These are phyloP conservation scores for Stratiolaelaps scimitus DNA, from an alignment of 1,140 invertebrate genomes.

Conservation along the genomic window DNA sequence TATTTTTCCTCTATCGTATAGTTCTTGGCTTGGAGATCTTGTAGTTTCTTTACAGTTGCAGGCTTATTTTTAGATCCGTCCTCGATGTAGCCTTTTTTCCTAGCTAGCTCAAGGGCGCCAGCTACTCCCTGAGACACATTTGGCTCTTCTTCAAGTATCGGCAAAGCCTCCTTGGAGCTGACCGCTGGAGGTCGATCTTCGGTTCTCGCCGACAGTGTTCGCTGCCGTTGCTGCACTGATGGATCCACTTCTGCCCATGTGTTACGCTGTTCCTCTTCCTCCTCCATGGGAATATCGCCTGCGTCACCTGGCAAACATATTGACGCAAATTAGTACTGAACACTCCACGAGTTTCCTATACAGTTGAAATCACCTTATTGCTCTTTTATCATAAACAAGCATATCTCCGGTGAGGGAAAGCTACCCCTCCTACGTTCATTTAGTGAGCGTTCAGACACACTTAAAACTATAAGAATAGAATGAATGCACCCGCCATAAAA, in stretches of 20 bases:
- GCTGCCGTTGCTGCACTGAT: constrained; percentile 18
- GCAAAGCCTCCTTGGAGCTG: constrained; percentile 35
- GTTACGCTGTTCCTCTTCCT: constrained; percentile 38
- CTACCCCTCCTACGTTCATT: too few species aligned
- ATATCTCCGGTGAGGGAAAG: too few species aligned
- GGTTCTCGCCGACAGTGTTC: background rate
- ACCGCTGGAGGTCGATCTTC: constrained; percentile 47
- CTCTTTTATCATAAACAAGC: too few species aligned
- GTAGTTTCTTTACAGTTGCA: constrained; percentile 58
- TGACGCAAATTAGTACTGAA: too few species aligned
- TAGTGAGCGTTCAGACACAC: too few species aligned
- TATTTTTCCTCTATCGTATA: constrained; percentile 94
- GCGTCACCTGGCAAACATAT: background rate
- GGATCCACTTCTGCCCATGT: constrained; percentile 31
- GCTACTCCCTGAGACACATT: constrained; percentile 80
- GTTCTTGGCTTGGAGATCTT: constrained; percentile 69
- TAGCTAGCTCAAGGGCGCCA: constrained; percentile 76
- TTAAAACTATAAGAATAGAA: too few species aligned
- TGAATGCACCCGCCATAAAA: too few species aligned
- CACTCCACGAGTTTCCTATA: too few species aligned
- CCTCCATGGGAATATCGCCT: background rate
- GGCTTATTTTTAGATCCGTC: constrained; percentile 52
- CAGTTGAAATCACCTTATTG: too few species aligned
- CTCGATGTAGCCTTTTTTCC: constrained; percentile 87
- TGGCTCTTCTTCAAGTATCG: constrained; percentile 84